Evolutionary conservation across 2,113 vertebrate species (phyloP), one percentile per base, ranked within the genome.

Genomic region (Hippolais icterina): DNA sequence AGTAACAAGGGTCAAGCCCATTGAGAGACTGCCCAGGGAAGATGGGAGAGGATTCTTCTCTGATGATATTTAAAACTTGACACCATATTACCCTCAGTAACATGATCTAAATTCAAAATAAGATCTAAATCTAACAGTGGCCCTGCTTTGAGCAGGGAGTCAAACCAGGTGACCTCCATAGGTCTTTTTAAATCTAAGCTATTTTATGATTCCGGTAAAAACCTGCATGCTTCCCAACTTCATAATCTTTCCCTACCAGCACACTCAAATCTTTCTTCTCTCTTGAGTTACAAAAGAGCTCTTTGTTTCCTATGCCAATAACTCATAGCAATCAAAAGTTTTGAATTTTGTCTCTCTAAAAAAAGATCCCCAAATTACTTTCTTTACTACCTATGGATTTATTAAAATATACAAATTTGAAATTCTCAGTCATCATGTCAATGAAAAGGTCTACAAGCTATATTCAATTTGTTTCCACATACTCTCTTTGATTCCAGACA

Each of bases 401-500:
- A 69, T 78, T 70, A 39, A 66, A 68, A 28, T 33, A 47, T 10
- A 59, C 8, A 70, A 65, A 90, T 80, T 19, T 57, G 18, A 63
- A 94, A 89, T 64, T 92, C 52, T 82, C 60, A 60, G 72, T 35
- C 35, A 65, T 37, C 3, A 2, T 66, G 49, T 56, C 60, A 64
- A 11, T 37, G 37, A 78, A 93, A 95, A 87, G 66, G 23, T 63
- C 64, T 75, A 39, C 49, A 83, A 92, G 72, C 17, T 68, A 63
- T 90, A 75, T 39, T 87, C 39, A 94, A 33, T 81, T 86, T 92
- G 27, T 89, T 90, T 89, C 35, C n/a, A 57, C 31, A 69, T 47
- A 76, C 25, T 54, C 22, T 69, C 59, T 90, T 75, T 85, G 66
- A 96, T 82, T 92, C 59, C 88, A 90, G 60, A 78, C 52, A 93